Conservation (phyloP, 2,797 vertebrate genomes). For the Holocentrus rufus region DNA sequence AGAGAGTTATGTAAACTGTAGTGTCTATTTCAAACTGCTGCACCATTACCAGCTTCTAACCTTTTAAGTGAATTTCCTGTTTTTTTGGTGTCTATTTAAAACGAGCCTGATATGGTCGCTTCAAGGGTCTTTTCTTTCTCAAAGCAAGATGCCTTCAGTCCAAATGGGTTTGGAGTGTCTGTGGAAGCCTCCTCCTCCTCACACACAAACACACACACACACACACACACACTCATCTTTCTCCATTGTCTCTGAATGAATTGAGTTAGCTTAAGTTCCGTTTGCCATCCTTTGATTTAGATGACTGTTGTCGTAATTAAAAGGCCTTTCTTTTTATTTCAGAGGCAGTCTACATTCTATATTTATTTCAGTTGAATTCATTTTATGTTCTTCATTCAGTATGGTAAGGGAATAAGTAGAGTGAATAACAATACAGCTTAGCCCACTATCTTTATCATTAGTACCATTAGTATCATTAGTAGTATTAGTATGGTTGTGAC, state of each 20-base stretch:
- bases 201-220: no score
- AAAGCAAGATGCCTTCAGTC: neutral
- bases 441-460: neutral
- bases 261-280: neutral
- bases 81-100: neutral
- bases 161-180: neutral
- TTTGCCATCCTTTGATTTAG: neutral
- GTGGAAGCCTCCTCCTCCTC: neutral
- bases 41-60: neutral
- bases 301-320: neutral
- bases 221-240: no score
- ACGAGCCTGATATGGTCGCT: neutral
- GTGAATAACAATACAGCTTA: no score
- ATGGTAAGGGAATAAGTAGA: no score
- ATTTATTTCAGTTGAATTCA: neutral
- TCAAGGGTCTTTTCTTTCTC: neutral
- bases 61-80: neutral
- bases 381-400: neutral
- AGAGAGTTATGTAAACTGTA: neutral
- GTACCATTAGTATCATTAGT: neutral
- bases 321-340: neutral
- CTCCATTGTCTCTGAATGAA: neutral
- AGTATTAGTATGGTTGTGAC: neutral
- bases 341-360: neutral
- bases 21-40: conserved; percentile 11